Evolutionary conservation across 35 echinoderm and acorn worm species (phyloP).

Genomic region (Patiria miniata): DNA sequence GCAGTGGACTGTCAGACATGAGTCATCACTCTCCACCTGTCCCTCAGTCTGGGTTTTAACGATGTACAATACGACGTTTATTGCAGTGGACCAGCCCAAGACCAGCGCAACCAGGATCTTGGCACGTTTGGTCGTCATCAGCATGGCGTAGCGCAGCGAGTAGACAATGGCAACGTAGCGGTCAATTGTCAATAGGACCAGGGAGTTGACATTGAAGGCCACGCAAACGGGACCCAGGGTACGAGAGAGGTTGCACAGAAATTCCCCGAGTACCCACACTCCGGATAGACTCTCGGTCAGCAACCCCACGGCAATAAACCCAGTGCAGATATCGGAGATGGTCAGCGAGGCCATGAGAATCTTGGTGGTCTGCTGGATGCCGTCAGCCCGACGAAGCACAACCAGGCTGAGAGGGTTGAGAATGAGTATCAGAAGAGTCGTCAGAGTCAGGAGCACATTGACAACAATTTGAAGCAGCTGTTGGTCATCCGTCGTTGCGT

Average conservation of each 20-base stretch:
- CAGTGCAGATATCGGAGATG: not conserved
- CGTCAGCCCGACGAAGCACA: not conserved
- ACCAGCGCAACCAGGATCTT: not conserved
- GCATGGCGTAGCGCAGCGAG: not conserved
- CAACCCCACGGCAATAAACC: not conserved
- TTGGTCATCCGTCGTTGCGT: no score
- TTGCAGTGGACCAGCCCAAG: not conserved
- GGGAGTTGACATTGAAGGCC: not conserved
- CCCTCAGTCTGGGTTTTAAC: not conserved
- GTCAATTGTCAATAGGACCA: not conserved
- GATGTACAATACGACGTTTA: not conserved
- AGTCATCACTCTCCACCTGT: no score
- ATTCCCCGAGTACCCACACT: not conserved
- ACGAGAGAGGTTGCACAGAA: not conserved
- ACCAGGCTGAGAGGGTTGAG: not conserved
- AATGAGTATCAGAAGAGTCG: not conserved
- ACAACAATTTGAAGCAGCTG: no score
- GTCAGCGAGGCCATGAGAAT: not conserved
- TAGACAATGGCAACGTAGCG: conserved; percentile 11
- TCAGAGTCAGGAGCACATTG: not conserved
- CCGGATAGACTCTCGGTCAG: not conserved
- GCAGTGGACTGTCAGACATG: no score
- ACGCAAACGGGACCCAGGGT: no score
- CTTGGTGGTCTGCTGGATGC: not conserved
- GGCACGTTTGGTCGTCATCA: conserved; percentile 14